phyloP scores from a whole-genome alignment of 2,113 vertebrate species.

The Cyprinodon variegatus region DNA sequence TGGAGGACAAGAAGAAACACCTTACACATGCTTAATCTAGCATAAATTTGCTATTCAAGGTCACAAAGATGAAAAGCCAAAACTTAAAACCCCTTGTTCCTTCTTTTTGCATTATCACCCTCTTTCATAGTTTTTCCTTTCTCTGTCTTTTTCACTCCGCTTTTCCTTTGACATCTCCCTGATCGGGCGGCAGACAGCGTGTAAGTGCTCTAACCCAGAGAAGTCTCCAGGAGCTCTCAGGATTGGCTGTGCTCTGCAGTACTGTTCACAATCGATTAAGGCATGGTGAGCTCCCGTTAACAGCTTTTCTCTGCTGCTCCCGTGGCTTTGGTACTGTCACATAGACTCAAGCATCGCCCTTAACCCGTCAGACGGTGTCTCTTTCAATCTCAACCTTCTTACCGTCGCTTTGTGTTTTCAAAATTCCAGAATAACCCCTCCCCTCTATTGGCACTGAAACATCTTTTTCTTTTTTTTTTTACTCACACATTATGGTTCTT shows the following conservation, averaged over 20 bases:
- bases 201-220: conserved; percentile 77
- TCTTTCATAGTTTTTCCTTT: conserved; percentile 46
- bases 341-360: conserved; percentile 67
- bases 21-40: conserved; percentile 22
- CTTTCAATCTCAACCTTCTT: conserved; percentile 36
- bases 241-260: conserved; percentile 76
- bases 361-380: conserved; percentile 67
- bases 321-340: conserved; percentile 76
- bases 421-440: conserved; percentile 34
- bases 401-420: conserved; percentile 55
- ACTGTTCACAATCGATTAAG: conserved; percentile 84
- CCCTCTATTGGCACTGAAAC: conserved; percentile 24
- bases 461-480: conserved; percentile 25
- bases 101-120: conserved; percentile 35
- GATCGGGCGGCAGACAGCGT: conserved; percentile 76
- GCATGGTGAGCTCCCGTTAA: conserved; percentile 76
- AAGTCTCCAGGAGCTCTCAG: conserved; percentile 72
- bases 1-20: conserved; percentile 12
- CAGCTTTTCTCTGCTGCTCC: conserved; percentile 79
- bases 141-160: conserved; percentile 65
- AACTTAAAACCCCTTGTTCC: conserved; percentile 51
- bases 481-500: conserved; percentile 28
- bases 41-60: conserved; percentile 58
- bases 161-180: conserved; percentile 60
- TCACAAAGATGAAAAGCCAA: conserved; percentile 69